These are phyloP conservation scores for Mycetomoellerius zeteki DNA, from an alignment of 1,140 invertebrate genomes.

Conservation along the genomic window DNA sequence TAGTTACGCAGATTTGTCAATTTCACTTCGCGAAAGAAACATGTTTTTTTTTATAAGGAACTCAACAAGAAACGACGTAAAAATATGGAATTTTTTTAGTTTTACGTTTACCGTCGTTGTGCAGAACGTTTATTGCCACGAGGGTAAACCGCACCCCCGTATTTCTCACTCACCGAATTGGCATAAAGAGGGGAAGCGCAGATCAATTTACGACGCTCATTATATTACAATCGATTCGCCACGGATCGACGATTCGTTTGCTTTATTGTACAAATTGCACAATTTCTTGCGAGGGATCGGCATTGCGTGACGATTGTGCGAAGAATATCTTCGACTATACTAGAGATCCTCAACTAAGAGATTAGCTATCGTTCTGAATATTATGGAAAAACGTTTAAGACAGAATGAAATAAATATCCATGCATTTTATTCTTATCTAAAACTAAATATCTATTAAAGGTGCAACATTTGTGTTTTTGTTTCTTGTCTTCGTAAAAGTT, in stretches of 20 bases:
- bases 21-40: background rate
- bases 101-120: background rate
- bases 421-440: too few relatives aligned
- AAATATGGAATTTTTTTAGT: background rate
- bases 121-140: background rate
- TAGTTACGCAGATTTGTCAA: background rate
- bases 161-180: constrained; percentile 26
- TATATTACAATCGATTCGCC: constrained; percentile 27
- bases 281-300: constrained; percentile 34
- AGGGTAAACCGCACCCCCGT: constrained; percentile 10
- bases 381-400: too few relatives aligned
- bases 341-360: too few relatives aligned
- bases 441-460: too few relatives aligned
- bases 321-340: constrained; percentile 2
- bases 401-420: too few relatives aligned
- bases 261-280: constrained; percentile 44
- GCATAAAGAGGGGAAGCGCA: constrained; percentile 18
- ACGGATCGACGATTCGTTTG: constrained; percentile 31
- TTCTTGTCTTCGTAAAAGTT: too few relatives aligned
- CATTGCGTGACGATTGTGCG: constrained; percentile 17
- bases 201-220: constrained; percentile 33
- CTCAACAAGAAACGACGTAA: too few relatives aligned
- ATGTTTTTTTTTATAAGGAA: background rate
- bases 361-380: too few relatives aligned
- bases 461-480: too few relatives aligned